phyloP scores from a whole-genome alignment of 2,797 vertebrate genomes.

The Ceryle rudis region DNA sequence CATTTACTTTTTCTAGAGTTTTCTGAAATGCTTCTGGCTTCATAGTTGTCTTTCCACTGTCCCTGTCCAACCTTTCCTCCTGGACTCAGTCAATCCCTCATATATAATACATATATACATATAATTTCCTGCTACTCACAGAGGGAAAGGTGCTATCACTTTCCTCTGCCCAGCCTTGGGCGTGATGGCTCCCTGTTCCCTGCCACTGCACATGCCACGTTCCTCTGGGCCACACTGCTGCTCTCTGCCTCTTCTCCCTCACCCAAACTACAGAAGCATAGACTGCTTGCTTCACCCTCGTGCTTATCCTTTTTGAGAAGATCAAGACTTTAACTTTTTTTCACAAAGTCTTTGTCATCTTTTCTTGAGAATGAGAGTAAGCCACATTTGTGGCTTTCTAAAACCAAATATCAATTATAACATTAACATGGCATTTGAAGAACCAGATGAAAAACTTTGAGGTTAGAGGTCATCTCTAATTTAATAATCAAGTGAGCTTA shows the following conservation, averaged over 20 bases:
- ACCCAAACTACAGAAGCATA: not conserved
- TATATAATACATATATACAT: no score
- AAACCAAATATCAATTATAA: not conserved
- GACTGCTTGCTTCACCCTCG: not conserved
- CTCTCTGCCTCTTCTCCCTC: not conserved
- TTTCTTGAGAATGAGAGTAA: not conserved
- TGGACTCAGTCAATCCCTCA: not conserved
- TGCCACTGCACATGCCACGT: rapidly evolving
- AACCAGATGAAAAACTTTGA: not conserved
- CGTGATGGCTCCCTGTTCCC: not conserved
- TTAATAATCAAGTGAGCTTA: not conserved
- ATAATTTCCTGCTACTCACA: not conserved
- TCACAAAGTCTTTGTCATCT: not conserved
- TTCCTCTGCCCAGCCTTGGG: not conserved
- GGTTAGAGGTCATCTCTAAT: not conserved
- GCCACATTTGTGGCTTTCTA: not conserved
- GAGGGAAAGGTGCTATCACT: not conserved
- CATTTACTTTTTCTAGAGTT: not conserved
- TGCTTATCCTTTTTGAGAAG: not conserved
- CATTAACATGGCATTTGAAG: not conserved
- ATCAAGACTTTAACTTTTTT: not conserved
- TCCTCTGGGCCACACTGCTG: not conserved
- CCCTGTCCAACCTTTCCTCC: not conserved
- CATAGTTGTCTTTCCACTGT: not conserved
- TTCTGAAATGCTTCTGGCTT: not conserved